Evolutionary conservation across 2,888 invertebrate species (phyloP), one percentile per base, ranked within the genome.

Genomic region (Chalcis sispes): DNA sequence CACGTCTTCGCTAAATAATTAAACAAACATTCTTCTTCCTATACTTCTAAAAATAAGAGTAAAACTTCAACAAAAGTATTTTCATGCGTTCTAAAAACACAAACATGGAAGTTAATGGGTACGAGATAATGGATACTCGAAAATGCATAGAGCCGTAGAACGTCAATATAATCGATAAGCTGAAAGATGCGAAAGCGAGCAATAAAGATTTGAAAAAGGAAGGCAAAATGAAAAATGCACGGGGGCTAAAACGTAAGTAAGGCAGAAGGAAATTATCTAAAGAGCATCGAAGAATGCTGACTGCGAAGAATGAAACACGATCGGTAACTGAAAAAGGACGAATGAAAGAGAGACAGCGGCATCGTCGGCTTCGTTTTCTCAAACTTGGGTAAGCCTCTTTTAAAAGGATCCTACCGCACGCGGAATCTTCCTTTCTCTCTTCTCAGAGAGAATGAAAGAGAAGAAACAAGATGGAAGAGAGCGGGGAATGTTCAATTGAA

Each of bases 231-330:
- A 46, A 50, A 15, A n/a, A 20, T 18, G 32, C 18, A 13, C n/a
- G 32, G 20, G 20, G 15, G 20, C 8, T 15, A 50, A 64, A 54
- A 61, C 61, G 52, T 27, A 61, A 70, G 36, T 20, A 70, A 70
- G 40, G 25, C 27, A 70, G 70, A 70, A 40, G 52, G 50, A 71
- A 61, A 71, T 71, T 62, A 71, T 62, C 27, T 62, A 40, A 62
- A 59, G 71, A 62, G 52, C 18, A 42, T 54, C 40, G 61, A 29
- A 52, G 52, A 54, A 71, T 62, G 54, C 52, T 42, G 48, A 71
- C 62, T 71, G 52, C 20, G 42, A 25, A 18, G n/a, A 27, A 10
- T 15, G 50, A 20, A 36, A 36, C 20, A n/a, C 42, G 4, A 42
- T 27, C 46, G 36, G 18, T 8, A 8, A 23, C n/a, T 18, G 25